phyloP scores from a whole-genome alignment of 2,888 invertebrate genomes.

The Hololepta plana region DNA sequence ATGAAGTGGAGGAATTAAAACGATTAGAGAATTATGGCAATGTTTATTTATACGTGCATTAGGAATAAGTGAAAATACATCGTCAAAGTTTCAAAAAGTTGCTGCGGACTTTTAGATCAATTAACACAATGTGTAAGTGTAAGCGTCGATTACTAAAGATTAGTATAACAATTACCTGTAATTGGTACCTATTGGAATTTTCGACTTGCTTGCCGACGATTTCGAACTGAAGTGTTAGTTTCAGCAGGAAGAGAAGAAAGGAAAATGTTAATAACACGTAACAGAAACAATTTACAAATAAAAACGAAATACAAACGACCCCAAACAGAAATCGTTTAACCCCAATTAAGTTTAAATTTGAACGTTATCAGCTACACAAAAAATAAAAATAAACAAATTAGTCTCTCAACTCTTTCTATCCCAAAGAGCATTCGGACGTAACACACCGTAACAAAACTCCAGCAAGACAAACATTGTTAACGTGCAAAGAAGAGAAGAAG shows the following conservation, averaged over 20 bases:
- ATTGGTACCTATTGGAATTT: conserved; percentile 24
- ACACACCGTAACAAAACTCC: conserved; percentile 9
- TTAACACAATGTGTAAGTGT: too few species aligned
- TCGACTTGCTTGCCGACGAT: conserved; percentile 22
- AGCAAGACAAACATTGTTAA: conserved; percentile 10
- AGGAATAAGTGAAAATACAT: too few species aligned
- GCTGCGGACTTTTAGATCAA: too few species aligned
- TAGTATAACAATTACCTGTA: conserved; percentile 1
- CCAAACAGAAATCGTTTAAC: too few species aligned
- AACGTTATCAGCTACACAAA: not conserved
- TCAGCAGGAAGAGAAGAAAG: conserved; percentile 5
- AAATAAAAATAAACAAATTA: conserved; percentile 1
- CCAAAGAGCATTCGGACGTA: conserved; percentile 4
- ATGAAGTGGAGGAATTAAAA: too few species aligned
- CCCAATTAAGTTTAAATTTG: conserved; percentile 1
- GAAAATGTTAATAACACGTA: not conserved
- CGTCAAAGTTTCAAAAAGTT: too few species aligned
- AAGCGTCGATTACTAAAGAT: too few species aligned
- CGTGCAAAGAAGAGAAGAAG: conserved; percentile 13
- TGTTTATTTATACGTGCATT: too few species aligned
- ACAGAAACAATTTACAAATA: not conserved
- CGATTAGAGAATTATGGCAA: too few species aligned
- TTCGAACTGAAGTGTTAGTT: conserved; percentile 16
- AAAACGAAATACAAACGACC: not conserved
- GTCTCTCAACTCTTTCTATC: conserved; percentile 2